Percentiles rank a stretch among this genome's conserved stretches.
Evolutionary conservation across 2,888 invertebrate species (phyloP).

Genomic region (Melinopterus prodromus): DNA sequence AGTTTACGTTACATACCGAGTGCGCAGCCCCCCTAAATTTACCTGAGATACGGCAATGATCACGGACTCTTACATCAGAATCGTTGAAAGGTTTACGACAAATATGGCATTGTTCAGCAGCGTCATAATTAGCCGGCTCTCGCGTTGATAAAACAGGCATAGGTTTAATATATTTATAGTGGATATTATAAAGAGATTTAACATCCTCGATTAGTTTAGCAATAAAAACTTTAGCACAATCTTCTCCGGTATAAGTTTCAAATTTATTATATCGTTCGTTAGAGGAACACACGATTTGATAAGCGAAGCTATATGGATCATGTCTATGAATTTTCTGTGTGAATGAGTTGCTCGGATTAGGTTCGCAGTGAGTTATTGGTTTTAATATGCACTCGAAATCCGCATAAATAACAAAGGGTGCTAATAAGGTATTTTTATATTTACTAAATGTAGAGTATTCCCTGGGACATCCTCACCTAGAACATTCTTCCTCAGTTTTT

Average conservation of each 20-base stretch:
- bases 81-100: constrained; percentile 27
- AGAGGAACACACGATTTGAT: constrained; percentile 24
- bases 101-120: constrained; percentile 27
- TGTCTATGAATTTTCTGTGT: background rate
- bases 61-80: constrained; percentile 21
- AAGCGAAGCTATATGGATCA: constrained; percentile 26
- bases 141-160: constrained; percentile 20
- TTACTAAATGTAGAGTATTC: background rate
- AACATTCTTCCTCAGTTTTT: no score
- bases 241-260: constrained; percentile 23
- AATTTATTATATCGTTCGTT: constrained; percentile 28
- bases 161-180: constrained; percentile 24
- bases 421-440: background rate
- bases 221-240: constrained; percentile 23
- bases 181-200: constrained; percentile 14
- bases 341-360: background rate
- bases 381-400: constrained; percentile 17
- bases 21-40: constrained; percentile 46
- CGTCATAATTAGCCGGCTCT: constrained; percentile 11
- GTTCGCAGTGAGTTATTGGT: constrained; percentile 5
- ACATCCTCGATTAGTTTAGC: constrained; percentile 10
- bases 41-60: constrained; percentile 42
- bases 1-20: constrained; percentile 44
- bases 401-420: constrained; percentile 23
- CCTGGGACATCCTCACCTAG: no score